phyloP scores from a whole-genome alignment of 2,888 invertebrate genomes.

The Drosophila hawaiiensis region DNA sequence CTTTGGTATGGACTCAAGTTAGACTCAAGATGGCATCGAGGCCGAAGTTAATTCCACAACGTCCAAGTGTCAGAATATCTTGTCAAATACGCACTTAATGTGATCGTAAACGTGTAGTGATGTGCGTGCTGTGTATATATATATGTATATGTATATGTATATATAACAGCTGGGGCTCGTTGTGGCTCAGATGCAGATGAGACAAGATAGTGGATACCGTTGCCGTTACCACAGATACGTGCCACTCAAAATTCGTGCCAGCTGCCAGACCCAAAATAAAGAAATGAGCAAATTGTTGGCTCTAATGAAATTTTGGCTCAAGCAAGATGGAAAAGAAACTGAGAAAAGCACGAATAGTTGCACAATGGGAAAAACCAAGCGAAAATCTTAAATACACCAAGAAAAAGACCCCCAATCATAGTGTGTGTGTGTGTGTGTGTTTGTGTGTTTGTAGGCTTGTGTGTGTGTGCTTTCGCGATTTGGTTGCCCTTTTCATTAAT shows the following conservation, averaged over 20 bases:
- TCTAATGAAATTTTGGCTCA: slow-evolving; percentile 68
- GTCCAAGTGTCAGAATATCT: slow-evolving; percentile 42
- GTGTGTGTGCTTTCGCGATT: slow-evolving; percentile 21
- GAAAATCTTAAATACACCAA: slow-evolving; percentile 22
- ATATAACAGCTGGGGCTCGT: slow-evolving; percentile 1
- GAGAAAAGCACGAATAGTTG: slow-evolving; percentile 20
- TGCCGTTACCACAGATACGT: slow-evolving; percentile 35
- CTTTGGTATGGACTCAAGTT: not conserved
- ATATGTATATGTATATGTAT: not conserved
- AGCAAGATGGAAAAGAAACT: slow-evolving; percentile 26
- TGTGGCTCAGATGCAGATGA: slow-evolving; percentile 29
- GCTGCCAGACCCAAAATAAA: slow-evolving; percentile 29
- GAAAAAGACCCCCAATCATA: slow-evolving; percentile 20
- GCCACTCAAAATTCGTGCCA: slow-evolving; percentile 39
- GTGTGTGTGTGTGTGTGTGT: not conserved
- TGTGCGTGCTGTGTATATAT: slow-evolving; percentile 28
- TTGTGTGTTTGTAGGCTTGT: slow-evolving; percentile 6
- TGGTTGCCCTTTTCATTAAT: slow-evolving; percentile 68
- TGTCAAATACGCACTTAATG: slow-evolving; percentile 37
- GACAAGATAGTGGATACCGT: slow-evolving; percentile 26
- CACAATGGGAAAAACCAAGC: slow-evolving; percentile 11
- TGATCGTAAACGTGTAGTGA: slow-evolving; percentile 43
- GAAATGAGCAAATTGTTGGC: slow-evolving; percentile 49
- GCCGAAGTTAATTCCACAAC: slow-evolving; percentile 11
- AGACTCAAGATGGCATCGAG: slow-evolving; percentile 5